Conservation (phyloP, 2,113 vertebrate species). For the Chloroceryle aenea region DNA sequence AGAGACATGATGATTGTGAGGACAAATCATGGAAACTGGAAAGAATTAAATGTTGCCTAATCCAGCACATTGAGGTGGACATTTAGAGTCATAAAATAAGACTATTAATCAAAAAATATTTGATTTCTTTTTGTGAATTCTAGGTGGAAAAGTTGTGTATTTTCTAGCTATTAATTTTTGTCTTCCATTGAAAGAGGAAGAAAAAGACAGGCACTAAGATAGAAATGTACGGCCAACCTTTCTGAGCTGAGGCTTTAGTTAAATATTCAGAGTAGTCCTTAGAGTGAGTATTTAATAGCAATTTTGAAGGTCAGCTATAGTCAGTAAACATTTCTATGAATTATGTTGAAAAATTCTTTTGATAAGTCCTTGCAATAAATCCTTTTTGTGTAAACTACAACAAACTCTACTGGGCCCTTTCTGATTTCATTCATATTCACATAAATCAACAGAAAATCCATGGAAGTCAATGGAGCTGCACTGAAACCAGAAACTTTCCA, state of each 20-base stretch:
- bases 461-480: background rate
- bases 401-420: constrained; percentile 14
- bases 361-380: constrained; percentile 31
- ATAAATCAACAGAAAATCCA: constrained; percentile 46
- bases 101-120: background rate
- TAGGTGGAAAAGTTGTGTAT: background rate
- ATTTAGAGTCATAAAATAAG: background rate
- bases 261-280: constrained; percentile 38
- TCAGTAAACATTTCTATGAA: constrained; percentile 61
- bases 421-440: constrained; percentile 10
- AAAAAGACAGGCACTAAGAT: background rate
- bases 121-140: background rate
- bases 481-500: background rate
- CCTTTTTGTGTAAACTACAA: constrained; percentile 37
- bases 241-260: constrained; percentile 12
- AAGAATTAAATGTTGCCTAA: background rate
- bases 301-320: constrained; percentile 54
- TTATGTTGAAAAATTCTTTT: constrained; percentile 22
- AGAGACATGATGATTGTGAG: background rate
- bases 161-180: background rate
- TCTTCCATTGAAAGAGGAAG: background rate
- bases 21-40: background rate
- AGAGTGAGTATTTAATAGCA: constrained; percentile 51
- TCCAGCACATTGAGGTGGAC: background rate
- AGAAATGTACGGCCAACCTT: background rate